These are phyloP conservation scores for Spisula solida DNA, from an alignment of 2,888 invertebrate genomes.

Conservation along the genomic window DNA sequence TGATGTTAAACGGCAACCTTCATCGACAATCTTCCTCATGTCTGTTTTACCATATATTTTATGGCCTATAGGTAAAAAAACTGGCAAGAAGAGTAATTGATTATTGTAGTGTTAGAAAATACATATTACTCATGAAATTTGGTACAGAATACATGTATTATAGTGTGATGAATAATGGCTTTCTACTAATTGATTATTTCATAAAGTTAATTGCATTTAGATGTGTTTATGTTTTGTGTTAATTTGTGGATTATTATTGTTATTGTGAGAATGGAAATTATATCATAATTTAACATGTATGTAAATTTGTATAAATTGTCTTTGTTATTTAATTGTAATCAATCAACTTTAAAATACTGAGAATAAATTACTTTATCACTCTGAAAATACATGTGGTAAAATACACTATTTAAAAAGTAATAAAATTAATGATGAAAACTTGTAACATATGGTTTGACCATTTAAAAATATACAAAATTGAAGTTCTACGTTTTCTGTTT, in stretches of 20 bases:
- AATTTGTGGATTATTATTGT: neutral
- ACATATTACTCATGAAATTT: neutral
- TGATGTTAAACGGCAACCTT: neutral
- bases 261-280: neutral
- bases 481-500: too few species aligned
- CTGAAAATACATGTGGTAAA: too few species aligned
- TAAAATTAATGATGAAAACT: too few species aligned
- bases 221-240: conserved; percentile 7
- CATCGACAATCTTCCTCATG: neutral
- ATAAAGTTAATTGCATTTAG: neutral
- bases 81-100: neutral
- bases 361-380: too few species aligned
- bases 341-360: too few species aligned
- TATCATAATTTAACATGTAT: neutral
- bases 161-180: neutral
- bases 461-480: too few species aligned
- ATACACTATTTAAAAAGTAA: too few species aligned
- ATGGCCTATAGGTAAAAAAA: neutral
- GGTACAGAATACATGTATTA: neutral
- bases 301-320: neutral
- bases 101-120: neutral
- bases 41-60: neutral
- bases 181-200: neutral
- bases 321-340: neutral
- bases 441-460: too few species aligned